Evolutionary conservation across 2,113 vertebrate genomes (phyloP), one percentile per base, ranked within the genome.

Genomic region (Passer montanus): DNA sequence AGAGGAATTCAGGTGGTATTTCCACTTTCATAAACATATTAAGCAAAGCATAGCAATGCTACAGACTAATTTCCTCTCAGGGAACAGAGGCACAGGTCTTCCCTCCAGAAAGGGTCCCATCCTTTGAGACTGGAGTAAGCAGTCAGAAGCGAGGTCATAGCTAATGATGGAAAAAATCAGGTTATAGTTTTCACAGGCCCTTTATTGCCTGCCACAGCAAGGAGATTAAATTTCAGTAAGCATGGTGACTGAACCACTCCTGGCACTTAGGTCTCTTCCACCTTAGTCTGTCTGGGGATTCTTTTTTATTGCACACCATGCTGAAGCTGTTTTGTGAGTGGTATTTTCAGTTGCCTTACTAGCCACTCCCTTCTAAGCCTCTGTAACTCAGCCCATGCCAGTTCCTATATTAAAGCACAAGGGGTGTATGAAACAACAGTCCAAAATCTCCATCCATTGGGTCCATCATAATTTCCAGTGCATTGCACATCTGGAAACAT

Each of bases 141-240:
- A 10, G 60, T 35, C 63, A 94, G 64, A 88, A 88, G 76, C 64
- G 5, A 87, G 76, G 62, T 84, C 41, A 84, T 11, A 74, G 59
- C 79, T 96, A 95, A 96, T 26, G 72, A 90, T 90, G 95, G 93
- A 95, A 95, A 92, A 87, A 94, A 82, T 87, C 60, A 50, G 82
- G 69, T 94, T 95, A 84, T 33, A 90, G 90, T 66, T 92, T 96
- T 93, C 83, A 78, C 85, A 93, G 88, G 66, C 63, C 66, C 72
- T 88, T 87, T 30, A 41, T 44, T 79, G 90, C 80, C 73, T 84
- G 73, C 80, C 66, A 74, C 41, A 72, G 93, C 53, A 78, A 59
- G 15, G 64, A 88, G 76, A 86, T 93, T 84, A 67, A 37, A 72
- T 96, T 96, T 96, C 94, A 92, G 58, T 37, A 58, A 59, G 47